phyloP scores from a whole-genome alignment of 2,888 invertebrate genomes.

The Cryptus armator region DNA sequence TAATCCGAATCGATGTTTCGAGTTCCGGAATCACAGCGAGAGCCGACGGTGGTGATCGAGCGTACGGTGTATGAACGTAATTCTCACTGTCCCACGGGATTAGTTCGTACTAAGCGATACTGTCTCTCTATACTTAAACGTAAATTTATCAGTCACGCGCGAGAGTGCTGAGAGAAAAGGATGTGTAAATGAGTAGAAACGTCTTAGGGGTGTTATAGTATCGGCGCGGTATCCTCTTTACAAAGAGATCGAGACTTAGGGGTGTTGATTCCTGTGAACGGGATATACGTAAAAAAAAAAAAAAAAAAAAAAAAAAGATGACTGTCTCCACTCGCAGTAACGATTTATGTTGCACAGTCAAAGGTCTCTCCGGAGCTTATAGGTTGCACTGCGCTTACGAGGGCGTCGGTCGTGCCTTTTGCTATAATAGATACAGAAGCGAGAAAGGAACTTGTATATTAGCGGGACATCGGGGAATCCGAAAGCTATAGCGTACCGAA shows the following conservation, averaged over 20 bases:
- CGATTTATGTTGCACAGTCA: conserved; percentile 30
- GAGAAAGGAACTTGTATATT: conserved; percentile 57
- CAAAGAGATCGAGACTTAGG: conserved; percentile 46
- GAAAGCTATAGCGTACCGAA: conserved; percentile 19
- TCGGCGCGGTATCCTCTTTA: conserved; percentile 39
- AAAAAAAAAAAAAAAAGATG: conserved; percentile 10
- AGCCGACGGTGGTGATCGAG: conserved; percentile 7
- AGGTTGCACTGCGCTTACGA: conserved; percentile 11
- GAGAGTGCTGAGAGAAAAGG: conserved; percentile 8
- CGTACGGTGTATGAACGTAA: conserved; percentile 18
- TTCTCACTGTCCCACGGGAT: conserved; percentile 16
- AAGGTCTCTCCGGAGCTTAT: conserved; percentile 15
- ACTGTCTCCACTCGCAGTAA: not conserved
- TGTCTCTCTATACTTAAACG: conserved; percentile 13
- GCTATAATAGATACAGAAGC: conserved; percentile 40
- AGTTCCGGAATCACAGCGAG: not conserved
- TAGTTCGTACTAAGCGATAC: conserved; percentile 15
- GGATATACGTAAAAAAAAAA: not conserved
- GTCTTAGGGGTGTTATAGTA: conserved; percentile 30
- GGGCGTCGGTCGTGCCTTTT: conserved; percentile 20
- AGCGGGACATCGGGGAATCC: conserved; percentile 60
- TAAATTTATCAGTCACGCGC: conserved; percentile 20
- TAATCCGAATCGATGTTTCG: not conserved
- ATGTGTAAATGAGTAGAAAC: conserved; percentile 40
- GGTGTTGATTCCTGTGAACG: conserved; percentile 20